Percentiles rank a stretch among this genome's conserved stretches.
phyloP scores from a whole-genome alignment of 30 jellyfish, hydroid and myxozoan species.

The Chrysaora quinquecirrha region DNA sequence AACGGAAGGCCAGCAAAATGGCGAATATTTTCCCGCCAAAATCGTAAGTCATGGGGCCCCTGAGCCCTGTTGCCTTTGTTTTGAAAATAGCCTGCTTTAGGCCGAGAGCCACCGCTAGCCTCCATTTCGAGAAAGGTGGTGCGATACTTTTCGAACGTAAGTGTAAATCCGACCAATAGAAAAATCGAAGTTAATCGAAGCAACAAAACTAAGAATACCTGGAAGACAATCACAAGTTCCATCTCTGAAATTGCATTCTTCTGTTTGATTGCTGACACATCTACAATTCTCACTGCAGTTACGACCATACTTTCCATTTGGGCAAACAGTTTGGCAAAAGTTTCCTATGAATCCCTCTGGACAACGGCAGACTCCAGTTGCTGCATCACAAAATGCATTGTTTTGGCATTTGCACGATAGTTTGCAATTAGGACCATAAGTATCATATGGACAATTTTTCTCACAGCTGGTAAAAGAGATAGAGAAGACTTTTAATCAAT shows the following conservation, averaged over 20 bases:
- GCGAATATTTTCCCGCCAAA: too few species aligned
- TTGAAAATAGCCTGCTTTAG: too few species aligned
- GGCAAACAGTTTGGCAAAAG: conserved; percentile 70
- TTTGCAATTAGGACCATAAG: conserved; percentile 80
- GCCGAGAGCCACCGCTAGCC: too few species aligned
- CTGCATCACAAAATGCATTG: conserved; percentile 68
- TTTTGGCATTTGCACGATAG: conserved; percentile 45
- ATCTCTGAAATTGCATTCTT: conserved; percentile 58
- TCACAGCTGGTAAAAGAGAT: too few species aligned
- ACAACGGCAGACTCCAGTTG: conserved; percentile 75
- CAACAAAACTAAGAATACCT: conserved; percentile 74
- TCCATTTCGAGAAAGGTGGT: too few species aligned
- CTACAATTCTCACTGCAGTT: conserved; percentile 64
- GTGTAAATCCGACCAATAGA: too few species aligned
- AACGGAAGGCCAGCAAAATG: too few species aligned
- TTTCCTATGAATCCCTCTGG: conserved; percentile 77
- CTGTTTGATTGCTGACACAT: conserved; percentile 75
- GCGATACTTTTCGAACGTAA: too few species aligned
- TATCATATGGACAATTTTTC: conserved; percentile 45
- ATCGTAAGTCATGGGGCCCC: too few species aligned
- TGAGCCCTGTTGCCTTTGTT: too few species aligned
- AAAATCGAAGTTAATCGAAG: too few species aligned
- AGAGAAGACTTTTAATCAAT: too few species aligned
- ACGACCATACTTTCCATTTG: conserved; percentile 63
- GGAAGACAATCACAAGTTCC: conserved; percentile 87